Conservation (phyloP, 2,888 invertebrate genomes). For the Harmothoe impar region DNA sequence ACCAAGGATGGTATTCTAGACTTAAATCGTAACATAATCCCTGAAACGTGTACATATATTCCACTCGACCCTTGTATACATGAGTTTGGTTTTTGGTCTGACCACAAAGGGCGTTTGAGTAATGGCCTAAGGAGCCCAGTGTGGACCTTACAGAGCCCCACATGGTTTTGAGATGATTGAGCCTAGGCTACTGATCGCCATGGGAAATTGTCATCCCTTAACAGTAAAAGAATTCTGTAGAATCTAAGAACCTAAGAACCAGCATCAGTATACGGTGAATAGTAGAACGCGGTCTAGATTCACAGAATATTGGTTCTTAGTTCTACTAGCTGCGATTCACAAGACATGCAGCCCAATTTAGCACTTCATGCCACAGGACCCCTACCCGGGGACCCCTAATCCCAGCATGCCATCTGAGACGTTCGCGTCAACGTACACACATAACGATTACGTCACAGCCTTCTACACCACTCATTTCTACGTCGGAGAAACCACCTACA, state of each 20-base stretch:
- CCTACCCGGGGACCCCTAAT: too few relatives aligned
- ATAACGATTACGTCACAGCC: slow-evolving; percentile 12
- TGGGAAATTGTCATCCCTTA: neutral
- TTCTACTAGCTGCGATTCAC: too few relatives aligned
- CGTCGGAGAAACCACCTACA: slow-evolving; percentile 32
- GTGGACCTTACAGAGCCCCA: neutral
- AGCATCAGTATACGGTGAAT: neutral
- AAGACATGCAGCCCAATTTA: too few relatives aligned
- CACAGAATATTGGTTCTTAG: too few relatives aligned
- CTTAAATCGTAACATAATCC: slow-evolving; percentile 14
- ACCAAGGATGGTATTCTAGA: neutral
- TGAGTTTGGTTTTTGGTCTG: neutral
- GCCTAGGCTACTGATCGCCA: too few relatives aligned
- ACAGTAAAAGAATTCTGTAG: too few relatives aligned
- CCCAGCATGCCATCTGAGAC: neutral
- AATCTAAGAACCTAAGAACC: neutral
- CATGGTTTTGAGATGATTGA: too few relatives aligned
- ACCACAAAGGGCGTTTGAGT: neutral
- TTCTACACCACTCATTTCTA: slow-evolving; percentile 16
- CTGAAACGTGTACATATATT: slow-evolving; percentile 30
- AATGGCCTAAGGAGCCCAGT: neutral
- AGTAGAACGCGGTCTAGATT: too few relatives aligned
- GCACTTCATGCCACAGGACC: too few relatives aligned
- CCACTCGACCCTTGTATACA: neutral
- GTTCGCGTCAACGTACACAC: slow-evolving; percentile 10